These are phyloP conservation scores for Limnephilus rhombicus DNA, from an alignment of 2,888 invertebrate genomes.

Conservation along the genomic window DNA sequence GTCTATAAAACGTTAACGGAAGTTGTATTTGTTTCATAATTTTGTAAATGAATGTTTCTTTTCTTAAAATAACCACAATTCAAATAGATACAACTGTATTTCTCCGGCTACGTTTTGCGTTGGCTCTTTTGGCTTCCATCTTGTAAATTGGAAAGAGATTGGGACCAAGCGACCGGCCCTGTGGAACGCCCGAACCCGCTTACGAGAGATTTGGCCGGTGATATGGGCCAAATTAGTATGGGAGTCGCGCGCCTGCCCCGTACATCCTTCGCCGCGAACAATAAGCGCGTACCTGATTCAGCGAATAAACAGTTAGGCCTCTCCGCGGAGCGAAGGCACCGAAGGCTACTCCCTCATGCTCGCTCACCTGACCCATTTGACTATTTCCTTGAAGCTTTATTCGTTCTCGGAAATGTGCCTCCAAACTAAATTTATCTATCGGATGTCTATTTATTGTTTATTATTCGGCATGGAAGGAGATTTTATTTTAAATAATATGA, in stretches of 20 bases:
- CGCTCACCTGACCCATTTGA: conserved; percentile 44
- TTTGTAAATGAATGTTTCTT: background rate
- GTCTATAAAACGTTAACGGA: background rate
- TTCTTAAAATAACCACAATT: background rate
- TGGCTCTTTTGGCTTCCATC: background rate
- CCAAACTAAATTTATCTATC: background rate
- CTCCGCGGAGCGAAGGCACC: background rate
- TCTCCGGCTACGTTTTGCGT: background rate
- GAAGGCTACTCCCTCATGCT: conserved; percentile 20
- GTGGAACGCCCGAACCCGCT: conserved; percentile 9
- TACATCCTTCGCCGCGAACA: conserved; percentile 44
- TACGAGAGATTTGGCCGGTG: conserved; percentile 30
- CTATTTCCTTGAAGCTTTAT: conserved; percentile 4
- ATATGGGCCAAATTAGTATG: conserved; percentile 49
- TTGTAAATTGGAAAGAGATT: background rate
- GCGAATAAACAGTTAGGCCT: conserved; percentile 45
- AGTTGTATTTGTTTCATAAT: background rate
- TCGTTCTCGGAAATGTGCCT: background rate
- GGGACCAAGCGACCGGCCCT: conserved; percentile 16
- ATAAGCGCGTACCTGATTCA: conserved; percentile 29
- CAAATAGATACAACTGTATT: background rate
- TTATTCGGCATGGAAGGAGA: background rate
- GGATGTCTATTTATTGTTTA: background rate
- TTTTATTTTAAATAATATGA: background rate
- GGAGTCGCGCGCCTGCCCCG: conserved; percentile 43